Percentiles rank a stretch among this genome's conserved stretches.
phyloP scores from a whole-genome alignment of 2,888 invertebrate species.

The Clostera curtula region DNA sequence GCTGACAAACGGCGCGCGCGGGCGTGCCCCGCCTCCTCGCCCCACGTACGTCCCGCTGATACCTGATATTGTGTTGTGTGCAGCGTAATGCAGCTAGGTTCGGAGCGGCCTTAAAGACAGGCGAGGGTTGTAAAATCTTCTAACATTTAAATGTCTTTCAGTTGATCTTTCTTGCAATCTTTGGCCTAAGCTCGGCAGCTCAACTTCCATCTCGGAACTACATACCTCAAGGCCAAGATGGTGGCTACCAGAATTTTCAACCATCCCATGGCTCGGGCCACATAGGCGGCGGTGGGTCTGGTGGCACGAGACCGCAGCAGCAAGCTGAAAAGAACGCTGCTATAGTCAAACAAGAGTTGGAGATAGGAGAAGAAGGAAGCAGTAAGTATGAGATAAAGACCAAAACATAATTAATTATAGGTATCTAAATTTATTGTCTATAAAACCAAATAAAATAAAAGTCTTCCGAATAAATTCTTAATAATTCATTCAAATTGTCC shows the following conservation, averaged over 20 bases:
- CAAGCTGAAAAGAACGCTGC: conserved; percentile 44
- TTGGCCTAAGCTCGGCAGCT: conserved; percentile 38
- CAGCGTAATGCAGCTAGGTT: no score
- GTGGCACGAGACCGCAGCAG: conserved; percentile 41
- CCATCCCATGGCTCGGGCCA: conserved; percentile 8
- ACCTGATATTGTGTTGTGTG: no score
- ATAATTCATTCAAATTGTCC: no score
- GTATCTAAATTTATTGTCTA: no score
- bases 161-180: conserved; percentile 31
- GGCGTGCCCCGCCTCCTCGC: no score
- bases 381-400: no score
- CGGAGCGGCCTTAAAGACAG: no score
- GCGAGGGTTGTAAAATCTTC: not conserved
- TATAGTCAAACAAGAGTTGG: conserved; percentile 45
- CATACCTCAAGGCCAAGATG: conserved; percentile 33
- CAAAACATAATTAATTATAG: no score
- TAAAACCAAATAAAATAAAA: no score
- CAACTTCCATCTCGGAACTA: conserved; percentile 43
- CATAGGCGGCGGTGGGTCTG: conserved; percentile 20
- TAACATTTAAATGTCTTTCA: conserved; percentile 18
- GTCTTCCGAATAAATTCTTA: no score
- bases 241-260: conserved; percentile 11
- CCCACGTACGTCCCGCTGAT: no score
- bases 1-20: no score
- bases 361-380: conserved; percentile 43